These are phyloP conservation scores for Drosophila suboccidentalis DNA, from an alignment of 2,888 invertebrate genomes.

Conservation along the genomic window DNA sequence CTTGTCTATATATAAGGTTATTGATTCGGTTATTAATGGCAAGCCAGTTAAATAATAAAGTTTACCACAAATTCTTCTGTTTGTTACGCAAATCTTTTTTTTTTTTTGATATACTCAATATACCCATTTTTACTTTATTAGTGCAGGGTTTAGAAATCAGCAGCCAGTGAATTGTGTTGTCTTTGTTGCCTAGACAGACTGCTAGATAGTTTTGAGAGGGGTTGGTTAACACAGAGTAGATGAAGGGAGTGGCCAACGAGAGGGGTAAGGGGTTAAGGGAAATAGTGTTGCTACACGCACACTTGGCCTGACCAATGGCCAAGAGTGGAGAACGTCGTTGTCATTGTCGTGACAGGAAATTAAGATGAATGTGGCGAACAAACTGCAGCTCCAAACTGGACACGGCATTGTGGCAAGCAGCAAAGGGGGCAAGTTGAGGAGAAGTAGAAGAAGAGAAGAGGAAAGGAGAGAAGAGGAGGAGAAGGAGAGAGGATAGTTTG, in stretches of 20 bases:
- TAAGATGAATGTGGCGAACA: slow-evolving; percentile 81
- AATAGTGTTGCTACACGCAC: slow-evolving; percentile 51
- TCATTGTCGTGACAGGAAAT: slow-evolving; percentile 81
- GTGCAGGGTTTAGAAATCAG: slow-evolving; percentile 19
- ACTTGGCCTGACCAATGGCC: slow-evolving; percentile 47
- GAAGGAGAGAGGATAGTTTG: not conserved
- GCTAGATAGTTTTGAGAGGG: slow-evolving; percentile 15
- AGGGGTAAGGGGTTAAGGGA: not conserved
- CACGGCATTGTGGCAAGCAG: slow-evolving; percentile 18
- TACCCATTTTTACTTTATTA: not conserved
- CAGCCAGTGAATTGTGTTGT: slow-evolving; percentile 55
- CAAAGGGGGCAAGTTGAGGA: too few species aligned
- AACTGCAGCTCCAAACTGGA: slow-evolving; percentile 69
- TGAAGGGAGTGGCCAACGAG: not conserved
- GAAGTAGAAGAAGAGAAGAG: not conserved
- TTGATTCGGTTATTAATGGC: too few species aligned
- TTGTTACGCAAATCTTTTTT: too few species aligned
- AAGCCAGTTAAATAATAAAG: too few species aligned
- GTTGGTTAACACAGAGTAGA: not conserved
- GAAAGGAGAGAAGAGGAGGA: not conserved
- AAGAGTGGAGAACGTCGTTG: slow-evolving; percentile 63
- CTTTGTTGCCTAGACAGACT: slow-evolving; percentile 18
- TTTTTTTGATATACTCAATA: too few species aligned
- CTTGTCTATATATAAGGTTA: too few species aligned
- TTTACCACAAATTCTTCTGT: too few species aligned